Percentiles rank a stretch among this genome's conserved stretches.
Conservation (phyloP, 2,113 vertebrate genomes). For the Opisthocomus hoazin region DNA sequence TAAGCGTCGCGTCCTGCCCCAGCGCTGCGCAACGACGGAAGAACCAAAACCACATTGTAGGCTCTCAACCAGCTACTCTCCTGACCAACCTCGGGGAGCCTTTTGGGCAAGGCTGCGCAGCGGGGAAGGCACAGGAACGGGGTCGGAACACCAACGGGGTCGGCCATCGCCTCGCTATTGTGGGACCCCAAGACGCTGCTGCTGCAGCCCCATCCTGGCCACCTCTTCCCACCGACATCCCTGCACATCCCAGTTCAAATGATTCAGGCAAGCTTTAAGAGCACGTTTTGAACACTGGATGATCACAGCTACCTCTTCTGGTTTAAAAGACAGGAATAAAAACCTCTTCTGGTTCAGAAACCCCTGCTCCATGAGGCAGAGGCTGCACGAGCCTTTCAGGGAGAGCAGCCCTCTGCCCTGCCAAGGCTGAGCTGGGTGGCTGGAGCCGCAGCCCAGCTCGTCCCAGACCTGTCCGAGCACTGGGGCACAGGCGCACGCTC, state of each 20-base stretch:
- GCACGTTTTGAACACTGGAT: not conserved
- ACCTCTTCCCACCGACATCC: not conserved
- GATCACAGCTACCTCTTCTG: not conserved
- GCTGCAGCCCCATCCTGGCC: not conserved
- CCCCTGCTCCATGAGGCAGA: not conserved
- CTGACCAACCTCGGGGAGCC: not conserved
- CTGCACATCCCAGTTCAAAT: not conserved
- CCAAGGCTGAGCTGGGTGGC: not conserved
- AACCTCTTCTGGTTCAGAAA: not conserved
- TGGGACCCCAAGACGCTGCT: not conserved
- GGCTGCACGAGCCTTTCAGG: not conserved
- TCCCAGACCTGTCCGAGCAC: not conserved
- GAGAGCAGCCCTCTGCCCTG: not conserved
- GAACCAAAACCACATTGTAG: not conserved
- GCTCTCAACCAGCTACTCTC: not conserved
- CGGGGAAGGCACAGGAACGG: accelerated
- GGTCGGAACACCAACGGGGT: not conserved
- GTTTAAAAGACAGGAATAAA: not conserved
- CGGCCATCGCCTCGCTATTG: not conserved
- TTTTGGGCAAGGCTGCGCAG: not conserved
- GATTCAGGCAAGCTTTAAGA: not conserved
- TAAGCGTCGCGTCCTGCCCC: not conserved
- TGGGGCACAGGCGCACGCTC: accelerated
- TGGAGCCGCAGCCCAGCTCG: accelerated
- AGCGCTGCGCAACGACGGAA: accelerated